These are phyloP conservation scores for Ascaphus truei DNA, from an alignment of 2,113 vertebrate genomes.

Conservation along the genomic window DNA sequence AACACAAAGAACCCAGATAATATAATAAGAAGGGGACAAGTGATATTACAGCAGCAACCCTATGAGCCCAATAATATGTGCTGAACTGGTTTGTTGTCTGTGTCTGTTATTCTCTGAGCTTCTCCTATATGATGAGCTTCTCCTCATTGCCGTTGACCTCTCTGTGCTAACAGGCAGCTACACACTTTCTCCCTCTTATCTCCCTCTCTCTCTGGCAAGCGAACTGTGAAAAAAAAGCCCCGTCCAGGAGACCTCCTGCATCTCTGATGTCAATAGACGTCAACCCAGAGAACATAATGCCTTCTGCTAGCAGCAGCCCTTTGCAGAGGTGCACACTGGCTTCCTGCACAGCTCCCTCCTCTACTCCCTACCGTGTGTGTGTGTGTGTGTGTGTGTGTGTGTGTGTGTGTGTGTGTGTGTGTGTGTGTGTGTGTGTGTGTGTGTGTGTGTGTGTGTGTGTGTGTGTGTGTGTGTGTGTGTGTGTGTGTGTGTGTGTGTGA, in stretches of 20 bases:
- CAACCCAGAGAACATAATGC: constrained; percentile 51
- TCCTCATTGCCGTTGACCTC: background rate
- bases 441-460: too few relatives aligned
- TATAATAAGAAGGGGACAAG: too few relatives aligned
- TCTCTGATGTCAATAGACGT: constrained; percentile 82
- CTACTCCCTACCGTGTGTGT: background rate
- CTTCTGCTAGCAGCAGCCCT: background rate
- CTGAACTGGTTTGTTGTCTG: background rate
- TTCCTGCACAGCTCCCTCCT: constrained; percentile 41
- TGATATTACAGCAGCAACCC: too few relatives aligned
- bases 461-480: too few relatives aligned
- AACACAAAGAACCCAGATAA: too few relatives aligned
- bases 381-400: too few relatives aligned
- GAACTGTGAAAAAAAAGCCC: constrained; percentile 22
- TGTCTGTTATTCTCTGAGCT: background rate
- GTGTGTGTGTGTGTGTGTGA: too few relatives aligned
- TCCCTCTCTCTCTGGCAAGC: constrained; percentile 47
- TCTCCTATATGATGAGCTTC: background rate
- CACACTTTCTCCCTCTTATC: too few relatives aligned
- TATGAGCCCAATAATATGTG: background rate
- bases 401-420: too few relatives aligned
- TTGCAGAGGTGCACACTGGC: background rate
- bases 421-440: too few relatives aligned
- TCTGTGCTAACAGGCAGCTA: background rate
- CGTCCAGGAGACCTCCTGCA: constrained; percentile 9